A percentile compares a stretch with the other conserved stretches of the same genome.
These are phyloP conservation scores for Marmota flaviventris DNA, from an alignment of 2,113 vertebrate species.

Conservation along the genomic window DNA sequence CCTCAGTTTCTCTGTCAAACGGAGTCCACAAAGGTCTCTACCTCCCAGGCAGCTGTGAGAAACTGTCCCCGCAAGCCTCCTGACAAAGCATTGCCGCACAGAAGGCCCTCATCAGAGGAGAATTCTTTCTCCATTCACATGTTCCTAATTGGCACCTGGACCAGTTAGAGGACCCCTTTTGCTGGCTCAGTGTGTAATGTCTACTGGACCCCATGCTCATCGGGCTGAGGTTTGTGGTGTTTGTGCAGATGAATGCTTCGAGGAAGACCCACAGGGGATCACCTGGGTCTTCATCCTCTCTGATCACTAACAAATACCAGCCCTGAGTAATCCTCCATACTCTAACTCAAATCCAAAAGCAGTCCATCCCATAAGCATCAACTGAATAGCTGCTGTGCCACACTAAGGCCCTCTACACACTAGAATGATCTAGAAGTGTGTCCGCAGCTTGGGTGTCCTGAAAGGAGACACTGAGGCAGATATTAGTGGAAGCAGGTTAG, in stretches of 20 bases:
- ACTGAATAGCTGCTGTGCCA: neutral
- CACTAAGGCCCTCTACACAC: neutral
- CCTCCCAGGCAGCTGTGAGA: neutral
- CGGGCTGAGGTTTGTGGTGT: neutral
- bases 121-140: neutral
- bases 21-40: neutral
- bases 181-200: neutral
- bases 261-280: neutral
- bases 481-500: neutral
- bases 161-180: neutral
- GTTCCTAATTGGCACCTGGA: neutral
- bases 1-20: slow-evolving; percentile 8
- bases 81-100: neutral
- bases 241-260: neutral
- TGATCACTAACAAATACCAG: neutral
- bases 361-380: neutral
- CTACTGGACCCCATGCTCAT: neutral
- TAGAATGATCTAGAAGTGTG: neutral
- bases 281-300: neutral
- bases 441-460: neutral
- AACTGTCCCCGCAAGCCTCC: neutral
- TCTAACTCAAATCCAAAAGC: neutral
- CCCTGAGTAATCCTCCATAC: neutral
- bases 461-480: neutral
- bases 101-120: neutral